Conservation (phyloP, 1,140 invertebrate species). For the Drosophila tropicalis region DNA sequence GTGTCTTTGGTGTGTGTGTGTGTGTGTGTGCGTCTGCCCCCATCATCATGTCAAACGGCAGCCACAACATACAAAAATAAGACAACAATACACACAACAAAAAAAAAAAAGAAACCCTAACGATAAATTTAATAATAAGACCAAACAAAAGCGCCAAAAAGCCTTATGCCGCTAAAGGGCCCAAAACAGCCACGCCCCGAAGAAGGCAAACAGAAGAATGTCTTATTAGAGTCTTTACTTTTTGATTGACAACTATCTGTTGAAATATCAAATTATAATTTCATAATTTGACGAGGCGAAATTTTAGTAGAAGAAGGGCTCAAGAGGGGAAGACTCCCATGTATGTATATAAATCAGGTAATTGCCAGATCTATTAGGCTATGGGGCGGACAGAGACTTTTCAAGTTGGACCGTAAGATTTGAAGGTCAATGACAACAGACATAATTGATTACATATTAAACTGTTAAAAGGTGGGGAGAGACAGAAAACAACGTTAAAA, state of each 20-base stretch:
- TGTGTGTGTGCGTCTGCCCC: conserved; percentile 29
- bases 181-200: conserved; percentile 41
- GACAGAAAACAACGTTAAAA: conserved; percentile 8
- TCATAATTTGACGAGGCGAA: conserved; percentile 47
- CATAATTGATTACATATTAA: conserved; percentile 74
- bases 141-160: conserved; percentile 47
- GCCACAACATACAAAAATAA: conserved; percentile 18
- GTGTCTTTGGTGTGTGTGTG: conserved; percentile 15
- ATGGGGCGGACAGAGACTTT: conserved; percentile 40
- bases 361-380: conserved; percentile 73
- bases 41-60: conserved; percentile 77
- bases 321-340: conserved; percentile 36
- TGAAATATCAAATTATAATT: conserved; percentile 81
- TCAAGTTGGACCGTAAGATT: conserved; percentile 46
- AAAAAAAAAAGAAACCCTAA: conserved; percentile 43
- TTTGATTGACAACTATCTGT: conserved; percentile 78
- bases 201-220: conserved; percentile 27
- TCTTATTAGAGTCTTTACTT: conserved; percentile 39
- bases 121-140: conserved; percentile 60
- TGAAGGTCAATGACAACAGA: conserved; percentile 76
- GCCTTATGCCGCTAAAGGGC: conserved; percentile 27
- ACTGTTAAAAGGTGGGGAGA: conserved; percentile 43
- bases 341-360: conserved; percentile 59
- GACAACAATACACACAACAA: conserved; percentile 31
- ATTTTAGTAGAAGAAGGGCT: neutral